A percentile compares a stretch with the other conserved stretches of the same genome.
These are phyloP conservation scores for Holotrichia oblita DNA, from an alignment of 1,140 invertebrate species.

Conservation along the genomic window DNA sequence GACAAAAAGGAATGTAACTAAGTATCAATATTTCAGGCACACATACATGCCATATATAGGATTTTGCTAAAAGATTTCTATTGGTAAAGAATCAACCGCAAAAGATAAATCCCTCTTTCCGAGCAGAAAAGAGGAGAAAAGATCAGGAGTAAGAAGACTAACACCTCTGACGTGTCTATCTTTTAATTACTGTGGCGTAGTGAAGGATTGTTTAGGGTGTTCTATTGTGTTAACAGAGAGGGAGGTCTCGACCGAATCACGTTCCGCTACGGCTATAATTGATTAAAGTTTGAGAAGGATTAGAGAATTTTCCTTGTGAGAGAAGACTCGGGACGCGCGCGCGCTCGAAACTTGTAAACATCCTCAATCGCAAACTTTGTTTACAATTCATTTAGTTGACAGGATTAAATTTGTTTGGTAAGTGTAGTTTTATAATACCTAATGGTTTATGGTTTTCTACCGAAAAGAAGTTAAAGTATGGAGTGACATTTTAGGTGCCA, in stretches of 20 bases:
- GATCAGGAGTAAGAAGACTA: neutral
- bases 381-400: constrained; percentile 41
- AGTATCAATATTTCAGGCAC: too few species aligned
- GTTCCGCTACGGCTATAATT: constrained; percentile 9
- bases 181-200: neutral
- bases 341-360: constrained; percentile 11
- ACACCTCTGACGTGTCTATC: constrained; percentile 1
- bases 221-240: constrained; percentile 2
- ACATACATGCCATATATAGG: too few species aligned
- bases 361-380: constrained; percentile 38
- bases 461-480: neutral
- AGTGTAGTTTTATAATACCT: constrained; percentile 28
- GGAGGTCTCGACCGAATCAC: constrained; percentile 4
- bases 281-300: constrained; percentile 33
- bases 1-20: too few species aligned
- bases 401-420: constrained; percentile 36
- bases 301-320: constrained; percentile 1
- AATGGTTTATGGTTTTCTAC: constrained; percentile 8
- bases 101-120: neutral
- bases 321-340: neutral
- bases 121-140: neutral
- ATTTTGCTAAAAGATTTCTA: neutral
- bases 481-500: neutral
- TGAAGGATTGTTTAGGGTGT: neutral
- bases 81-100: neutral